Evolutionary conservation across 2,797 vertebrate genomes (phyloP).

Genomic region (Hypotaenidia philippensis): DNA sequence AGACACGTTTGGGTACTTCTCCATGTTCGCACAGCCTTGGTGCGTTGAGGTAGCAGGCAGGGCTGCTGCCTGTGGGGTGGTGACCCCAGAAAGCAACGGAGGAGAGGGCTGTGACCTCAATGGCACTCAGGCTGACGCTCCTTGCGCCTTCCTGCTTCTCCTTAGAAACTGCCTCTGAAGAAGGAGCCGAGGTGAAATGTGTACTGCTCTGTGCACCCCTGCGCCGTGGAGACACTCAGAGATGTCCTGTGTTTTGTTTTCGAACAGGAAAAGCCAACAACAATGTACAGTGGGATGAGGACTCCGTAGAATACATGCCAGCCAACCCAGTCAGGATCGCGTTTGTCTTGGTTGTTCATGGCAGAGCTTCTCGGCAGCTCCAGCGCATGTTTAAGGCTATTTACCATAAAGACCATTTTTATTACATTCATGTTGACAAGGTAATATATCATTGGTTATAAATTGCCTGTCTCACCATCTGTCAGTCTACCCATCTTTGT

Average conservation of each 20-base stretch:
- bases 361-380: conserved; percentile 94
- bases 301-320: conserved; percentile 89
- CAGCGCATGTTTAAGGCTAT: conserved; percentile 98
- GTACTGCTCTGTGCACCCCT: background rate
- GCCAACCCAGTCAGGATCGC: conserved; percentile 91
- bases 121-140: background rate
- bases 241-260: conserved; percentile 70
- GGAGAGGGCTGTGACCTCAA: accelerated
- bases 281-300: conserved; percentile 96
- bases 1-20: background rate
- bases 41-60: background rate
- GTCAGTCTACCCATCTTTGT: background rate
- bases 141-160: accelerated
- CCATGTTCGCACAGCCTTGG: accelerated
- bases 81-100: background rate
- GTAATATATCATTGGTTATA: conserved; percentile 79
- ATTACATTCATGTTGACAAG: conserved; percentile 98
- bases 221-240: background rate
- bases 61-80: background rate
- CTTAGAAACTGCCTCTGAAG: background rate
- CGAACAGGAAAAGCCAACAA: conserved; percentile 92
- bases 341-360: conserved; percentile 95
- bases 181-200: background rate
- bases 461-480: conserved; percentile 28
- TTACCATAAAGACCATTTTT: conserved; percentile 96